These are phyloP conservation scores for Antitype chi DNA, from an alignment of 2,888 invertebrate genomes.

Conservation along the genomic window DNA sequence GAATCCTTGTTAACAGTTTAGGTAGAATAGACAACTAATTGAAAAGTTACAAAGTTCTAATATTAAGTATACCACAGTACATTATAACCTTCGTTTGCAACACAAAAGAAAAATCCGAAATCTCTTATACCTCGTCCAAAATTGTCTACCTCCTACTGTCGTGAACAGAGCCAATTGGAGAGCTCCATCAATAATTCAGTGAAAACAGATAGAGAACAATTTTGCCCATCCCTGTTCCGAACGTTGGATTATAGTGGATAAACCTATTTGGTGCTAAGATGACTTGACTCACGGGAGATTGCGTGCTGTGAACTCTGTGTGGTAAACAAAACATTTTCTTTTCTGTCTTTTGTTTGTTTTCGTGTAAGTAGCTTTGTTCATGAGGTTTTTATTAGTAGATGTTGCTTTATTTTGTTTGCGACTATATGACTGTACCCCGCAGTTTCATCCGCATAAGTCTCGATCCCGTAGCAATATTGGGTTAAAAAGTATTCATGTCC, in stretches of 20 bases:
- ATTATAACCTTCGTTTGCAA: too few relatives aligned
- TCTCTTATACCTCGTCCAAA: background rate
- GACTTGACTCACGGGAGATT: constrained; percentile 10
- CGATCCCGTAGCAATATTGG: too few relatives aligned
- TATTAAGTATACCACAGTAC: too few relatives aligned
- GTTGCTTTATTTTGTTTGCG: too few relatives aligned
- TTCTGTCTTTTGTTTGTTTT: constrained; percentile 12
- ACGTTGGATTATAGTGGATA: constrained; percentile 61
- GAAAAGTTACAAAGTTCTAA: too few relatives aligned
- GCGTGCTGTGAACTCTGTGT: constrained; percentile 17
- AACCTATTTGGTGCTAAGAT: background rate
- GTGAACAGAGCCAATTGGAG: constrained; percentile 65
- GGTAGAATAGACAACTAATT: too few relatives aligned
- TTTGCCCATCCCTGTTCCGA: constrained; percentile 65
- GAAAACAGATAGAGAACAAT: constrained; percentile 71
- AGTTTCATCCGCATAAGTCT: too few relatives aligned
- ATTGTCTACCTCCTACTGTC: constrained; percentile 2
- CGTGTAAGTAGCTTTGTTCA: constrained; percentile 8
- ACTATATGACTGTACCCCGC: too few relatives aligned
- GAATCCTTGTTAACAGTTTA: too few relatives aligned
- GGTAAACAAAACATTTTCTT: constrained; percentile 12
- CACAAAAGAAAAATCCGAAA: background rate
- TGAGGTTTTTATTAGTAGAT: constrained; percentile 13
- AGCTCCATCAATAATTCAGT: constrained; percentile 75
- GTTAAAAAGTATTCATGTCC: too few relatives aligned